Base-by-base conservation (phyloP, 2,113 vertebrate species). In the Probosciger aterrimus region DNA sequence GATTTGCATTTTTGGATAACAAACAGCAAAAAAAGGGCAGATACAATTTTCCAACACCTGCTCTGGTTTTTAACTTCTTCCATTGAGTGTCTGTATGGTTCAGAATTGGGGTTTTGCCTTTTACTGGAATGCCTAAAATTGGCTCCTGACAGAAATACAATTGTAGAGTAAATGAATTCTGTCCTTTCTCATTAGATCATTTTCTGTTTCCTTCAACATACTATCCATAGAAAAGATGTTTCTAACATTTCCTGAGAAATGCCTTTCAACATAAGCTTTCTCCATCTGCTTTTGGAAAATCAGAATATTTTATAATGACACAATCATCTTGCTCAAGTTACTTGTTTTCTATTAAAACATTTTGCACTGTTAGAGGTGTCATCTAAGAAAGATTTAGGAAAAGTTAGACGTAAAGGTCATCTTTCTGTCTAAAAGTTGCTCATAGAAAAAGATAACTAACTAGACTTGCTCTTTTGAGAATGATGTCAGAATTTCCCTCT, bases 21-120 rank as follows among this genome's bases (percentile, higher is more conserved):
- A 95, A 93, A 76, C 63, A 92, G 77, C 33, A 67, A 83, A 95
- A 95, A 88, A 97, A 93, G 39, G 76, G 83, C 83, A 85, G 88
- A 93, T 91, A 87, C 37, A 79, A 73, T 95, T 94, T 96, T 95
- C 95, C 74, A 92, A 35, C 88, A 96, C 91, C 91, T 97, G 92
- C 62, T 96, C 65, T 2, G 5, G 8, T 86, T 92, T 93, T 94
- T 90, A 93, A 93, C 41, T 92, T 96, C 87, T 86, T 91, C 84
- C 53, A 76, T 12, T 59, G 59, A 73, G 22, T 82, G 35, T 64
- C 46, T 79, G 27, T 75, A 92, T 71, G 80, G 83, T 86, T 96
- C 83, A 79, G 52, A 88, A 68, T 27, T 73, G 31, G 0, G 69
- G 84, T 90, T 88, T 75, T 86, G 60, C 33, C 28, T 92, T 95